Percentiles rank a stretch among this genome's conserved stretches.
Evolutionary conservation across 2,113 vertebrate genomes (phyloP).

Genomic region (Catagonus wagneri): DNA sequence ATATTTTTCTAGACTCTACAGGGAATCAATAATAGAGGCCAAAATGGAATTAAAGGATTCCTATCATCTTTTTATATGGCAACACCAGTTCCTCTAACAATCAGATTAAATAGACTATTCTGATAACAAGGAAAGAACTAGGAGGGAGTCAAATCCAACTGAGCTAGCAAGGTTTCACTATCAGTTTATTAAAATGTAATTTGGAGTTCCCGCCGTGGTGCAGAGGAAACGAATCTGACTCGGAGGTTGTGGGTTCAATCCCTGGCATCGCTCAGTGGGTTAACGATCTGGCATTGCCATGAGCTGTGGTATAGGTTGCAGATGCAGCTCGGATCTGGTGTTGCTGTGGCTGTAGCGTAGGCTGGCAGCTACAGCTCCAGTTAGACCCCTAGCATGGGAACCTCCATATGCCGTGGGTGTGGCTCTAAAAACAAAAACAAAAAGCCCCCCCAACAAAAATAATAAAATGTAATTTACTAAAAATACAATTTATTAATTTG

Average conservation of each 20-base stretch:
- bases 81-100: conserved; percentile 56
- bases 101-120: conserved; percentile 66
- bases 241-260: too few relatives aligned
- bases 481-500: conserved; percentile 69
- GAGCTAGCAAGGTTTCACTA: conserved; percentile 66
- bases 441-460: too few relatives aligned
- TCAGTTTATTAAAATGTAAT: conserved; percentile 71
- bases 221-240: too few relatives aligned
- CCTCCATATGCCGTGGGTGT: too few relatives aligned
- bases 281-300: too few relatives aligned
- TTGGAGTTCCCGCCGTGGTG: not conserved
- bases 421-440: too few relatives aligned
- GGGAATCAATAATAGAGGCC: conserved; percentile 55
- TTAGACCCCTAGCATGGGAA: too few relatives aligned
- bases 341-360: too few relatives aligned
- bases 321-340: too few relatives aligned
- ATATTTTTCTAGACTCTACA: conserved; percentile 42
- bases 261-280: too few relatives aligned
- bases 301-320: too few relatives aligned
- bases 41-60: conserved; percentile 64
- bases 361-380: too few relatives aligned
- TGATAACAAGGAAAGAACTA: conserved; percentile 62
- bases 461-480: conserved; percentile 72
- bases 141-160: conserved; percentile 25
- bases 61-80: conserved; percentile 56